These are phyloP conservation scores for Zaprionus lachaisei DNA, from an alignment of 1,140 invertebrate genomes.

Conservation along the genomic window DNA sequence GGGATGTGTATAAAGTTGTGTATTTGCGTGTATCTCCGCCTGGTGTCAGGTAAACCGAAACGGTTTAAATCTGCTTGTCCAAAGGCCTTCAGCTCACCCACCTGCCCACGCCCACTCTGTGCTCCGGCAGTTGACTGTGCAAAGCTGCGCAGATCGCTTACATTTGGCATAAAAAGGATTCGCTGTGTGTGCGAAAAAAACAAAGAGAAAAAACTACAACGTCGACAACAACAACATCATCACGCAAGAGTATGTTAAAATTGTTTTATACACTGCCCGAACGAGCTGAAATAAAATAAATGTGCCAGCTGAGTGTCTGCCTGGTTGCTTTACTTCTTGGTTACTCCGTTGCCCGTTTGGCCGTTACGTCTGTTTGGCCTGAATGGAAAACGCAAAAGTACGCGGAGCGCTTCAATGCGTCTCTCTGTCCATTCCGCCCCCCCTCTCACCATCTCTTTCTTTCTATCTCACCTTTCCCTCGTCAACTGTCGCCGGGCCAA, in stretches of 20 bases:
- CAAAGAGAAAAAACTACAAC: conserved; percentile 21
- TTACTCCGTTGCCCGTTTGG: conserved; percentile 9
- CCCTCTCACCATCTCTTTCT: not conserved
- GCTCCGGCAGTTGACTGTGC: conserved; percentile 61
- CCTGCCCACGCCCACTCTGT: conserved; percentile 18
- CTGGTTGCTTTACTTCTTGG: conserved; percentile 13
- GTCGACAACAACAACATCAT: conserved; percentile 25
- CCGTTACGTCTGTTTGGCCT: conserved; percentile 22
- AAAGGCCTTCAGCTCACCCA: conserved; percentile 28
- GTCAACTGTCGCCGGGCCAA: conserved; percentile 46
- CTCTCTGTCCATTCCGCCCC: no score
- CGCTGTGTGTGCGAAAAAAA: conserved; percentile 26
- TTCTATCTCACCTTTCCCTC: conserved; percentile 36
- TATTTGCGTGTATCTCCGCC: conserved; percentile 14
- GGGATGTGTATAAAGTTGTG: conserved; percentile 1
- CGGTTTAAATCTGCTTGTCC: conserved; percentile 79
- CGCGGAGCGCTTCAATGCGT: conserved; percentile 74
- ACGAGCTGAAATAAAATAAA: conserved; percentile 78
- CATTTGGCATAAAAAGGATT: conserved; percentile 79
- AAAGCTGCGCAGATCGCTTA: conserved; percentile 74
- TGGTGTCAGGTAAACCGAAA: conserved; percentile 78
- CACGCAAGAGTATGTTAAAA: conserved; percentile 70
- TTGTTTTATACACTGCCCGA: conserved; percentile 77
- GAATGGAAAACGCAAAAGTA: conserved; percentile 76
- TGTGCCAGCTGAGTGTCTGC: conserved; percentile 49